A percentile compares a stretch with the other conserved stretches of the same genome.
phyloP scores from a whole-genome alignment of 2,888 invertebrate genomes.

The Cybosia mesomella region DNA sequence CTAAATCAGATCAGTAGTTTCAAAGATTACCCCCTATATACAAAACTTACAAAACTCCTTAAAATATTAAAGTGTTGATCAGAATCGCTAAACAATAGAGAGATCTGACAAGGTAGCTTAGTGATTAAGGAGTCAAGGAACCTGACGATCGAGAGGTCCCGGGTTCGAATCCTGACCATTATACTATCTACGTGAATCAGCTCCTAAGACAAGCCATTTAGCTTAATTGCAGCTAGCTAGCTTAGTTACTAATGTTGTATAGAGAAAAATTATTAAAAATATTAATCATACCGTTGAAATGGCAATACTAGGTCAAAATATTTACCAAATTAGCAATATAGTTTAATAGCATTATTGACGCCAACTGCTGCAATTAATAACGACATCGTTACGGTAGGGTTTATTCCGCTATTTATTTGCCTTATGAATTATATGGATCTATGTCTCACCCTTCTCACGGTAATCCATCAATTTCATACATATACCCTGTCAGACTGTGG shows the following conservation, averaged over 20 bases:
- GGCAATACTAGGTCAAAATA: not conserved
- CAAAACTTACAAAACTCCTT: too few species aligned
- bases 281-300: not conserved
- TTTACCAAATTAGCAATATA: conserved; percentile 50
- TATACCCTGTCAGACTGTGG: not conserved
- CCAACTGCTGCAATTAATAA: conserved; percentile 42
- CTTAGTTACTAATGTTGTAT: not conserved
- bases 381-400: conserved; percentile 20
- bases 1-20: too few species aligned
- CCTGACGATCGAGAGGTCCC: too few species aligned
- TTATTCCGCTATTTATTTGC: conserved; percentile 34
- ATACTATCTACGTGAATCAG: too few species aligned
- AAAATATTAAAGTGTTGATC: too few species aligned
- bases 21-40: too few species aligned
- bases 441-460: conserved; percentile 21
- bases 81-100: too few species aligned
- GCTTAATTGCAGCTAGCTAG: too few species aligned
- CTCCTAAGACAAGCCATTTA: too few species aligned
- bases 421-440: conserved; percentile 37
- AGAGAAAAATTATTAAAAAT: not conserved
- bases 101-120: too few species aligned
- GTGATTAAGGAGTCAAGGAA: too few species aligned
- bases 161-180: too few species aligned
- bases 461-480: conserved; percentile 38
- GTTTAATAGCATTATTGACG: conserved; percentile 47